phyloP scores from a whole-genome alignment of 92 coral and sea anemone genomes.

The Epizoanthus stellaris region DNA sequence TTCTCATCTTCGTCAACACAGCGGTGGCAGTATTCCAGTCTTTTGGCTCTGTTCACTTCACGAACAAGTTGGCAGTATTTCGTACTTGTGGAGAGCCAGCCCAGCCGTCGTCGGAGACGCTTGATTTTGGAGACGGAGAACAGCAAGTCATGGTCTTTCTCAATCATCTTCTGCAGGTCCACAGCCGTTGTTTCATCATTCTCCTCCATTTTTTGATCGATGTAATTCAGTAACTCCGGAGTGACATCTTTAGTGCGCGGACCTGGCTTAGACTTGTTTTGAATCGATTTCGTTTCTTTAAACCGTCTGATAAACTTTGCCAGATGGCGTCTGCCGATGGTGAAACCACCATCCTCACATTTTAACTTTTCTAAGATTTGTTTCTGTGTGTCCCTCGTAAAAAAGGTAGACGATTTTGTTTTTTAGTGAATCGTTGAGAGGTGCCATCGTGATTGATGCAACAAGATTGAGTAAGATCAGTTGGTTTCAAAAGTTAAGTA shows the following conservation, averaged over 20 bases:
- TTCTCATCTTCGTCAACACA: slow-evolving; percentile 10
- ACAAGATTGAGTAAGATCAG: no score
- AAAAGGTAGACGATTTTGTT: slow-evolving; percentile 1
- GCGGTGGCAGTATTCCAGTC: slow-evolving; percentile 31
- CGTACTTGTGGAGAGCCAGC: slow-evolving; percentile 66
- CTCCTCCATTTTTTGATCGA: slow-evolving; percentile 56
- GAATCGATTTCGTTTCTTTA: slow-evolving; percentile 42
- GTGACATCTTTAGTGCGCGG: slow-evolving; percentile 18
- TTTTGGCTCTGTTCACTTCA: slow-evolving; percentile 56
- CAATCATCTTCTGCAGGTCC: slow-evolving; percentile 32
- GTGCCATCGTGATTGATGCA: not conserved
- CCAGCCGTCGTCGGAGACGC: slow-evolving; percentile 46
- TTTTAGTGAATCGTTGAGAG: not conserved
- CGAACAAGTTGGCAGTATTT: slow-evolving; percentile 71
- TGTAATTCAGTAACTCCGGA: slow-evolving; percentile 43
- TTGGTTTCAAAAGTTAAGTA: no score
- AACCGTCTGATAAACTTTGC: slow-evolving; percentile 48
- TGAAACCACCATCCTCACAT: slow-evolving; percentile 22
- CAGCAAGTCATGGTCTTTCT: slow-evolving; percentile 17
- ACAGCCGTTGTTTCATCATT: slow-evolving; percentile 66
- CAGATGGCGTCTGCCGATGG: slow-evolving; percentile 45
- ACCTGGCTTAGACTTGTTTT: slow-evolving; percentile 49
- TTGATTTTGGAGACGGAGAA: slow-evolving; percentile 43
- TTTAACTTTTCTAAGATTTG: not conserved
- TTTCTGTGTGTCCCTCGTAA: not conserved